A percentile compares a stretch with the other conserved stretches of the same genome.
Conservation (phyloP, 2,113 vertebrate species). For the Clarias magur region DNA sequence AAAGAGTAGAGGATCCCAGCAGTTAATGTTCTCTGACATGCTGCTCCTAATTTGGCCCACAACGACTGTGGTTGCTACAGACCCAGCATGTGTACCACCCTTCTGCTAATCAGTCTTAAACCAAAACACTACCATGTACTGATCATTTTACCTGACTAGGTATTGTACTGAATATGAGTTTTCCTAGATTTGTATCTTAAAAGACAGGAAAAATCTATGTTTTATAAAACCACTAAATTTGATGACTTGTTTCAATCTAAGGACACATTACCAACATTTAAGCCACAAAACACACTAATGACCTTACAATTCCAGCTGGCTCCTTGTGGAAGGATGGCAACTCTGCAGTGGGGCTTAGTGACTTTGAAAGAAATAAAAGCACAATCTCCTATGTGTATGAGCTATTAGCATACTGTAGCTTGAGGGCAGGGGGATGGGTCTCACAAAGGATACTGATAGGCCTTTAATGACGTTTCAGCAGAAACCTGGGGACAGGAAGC, state of each 20-base stretch:
- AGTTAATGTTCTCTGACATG: constrained; percentile 70
- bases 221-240: neutral
- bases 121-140: neutral
- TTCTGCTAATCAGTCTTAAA: constrained; percentile 3
- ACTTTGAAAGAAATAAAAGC: constrained; percentile 48
- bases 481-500: constrained; percentile 70
- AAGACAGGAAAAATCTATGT: too few relatives aligned
- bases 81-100: constrained; percentile 55
- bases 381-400: constrained; percentile 27
- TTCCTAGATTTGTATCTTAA: neutral
- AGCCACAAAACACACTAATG: neutral
- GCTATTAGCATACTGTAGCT: constrained; percentile 48
- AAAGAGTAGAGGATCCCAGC: constrained; percentile 66
- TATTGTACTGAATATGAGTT: neutral
- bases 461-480: constrained; percentile 76
- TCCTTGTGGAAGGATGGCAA: constrained; percentile 30
- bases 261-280: neutral
- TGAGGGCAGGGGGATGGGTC: constrained; percentile 32
- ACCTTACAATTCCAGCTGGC: neutral
- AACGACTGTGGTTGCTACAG: constrained; percentile 21
- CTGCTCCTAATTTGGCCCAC: constrained; percentile 63
- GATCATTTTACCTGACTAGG: neutral
- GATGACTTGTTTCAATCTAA: neutral
- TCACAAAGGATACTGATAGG: constrained; percentile 58
- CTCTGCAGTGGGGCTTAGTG: constrained; percentile 13